Evolutionary conservation across 2,888 invertebrate species (phyloP), one percentile per base, ranked within the genome.

Genomic region (Ischnura elegans): DNA sequence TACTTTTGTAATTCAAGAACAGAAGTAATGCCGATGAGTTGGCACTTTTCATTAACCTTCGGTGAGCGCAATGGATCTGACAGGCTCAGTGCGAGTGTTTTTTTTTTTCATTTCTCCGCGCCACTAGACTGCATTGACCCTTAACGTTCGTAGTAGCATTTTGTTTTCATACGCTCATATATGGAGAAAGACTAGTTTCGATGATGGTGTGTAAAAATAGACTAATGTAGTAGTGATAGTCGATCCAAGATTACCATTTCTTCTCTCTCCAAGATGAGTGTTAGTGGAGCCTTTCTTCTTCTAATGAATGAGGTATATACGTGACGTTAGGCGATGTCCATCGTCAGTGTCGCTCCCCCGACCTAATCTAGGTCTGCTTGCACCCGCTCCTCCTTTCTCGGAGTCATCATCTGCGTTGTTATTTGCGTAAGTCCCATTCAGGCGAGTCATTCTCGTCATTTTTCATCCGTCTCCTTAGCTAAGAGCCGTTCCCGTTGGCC

Each of bases 381-480:
- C 36, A 76, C 76, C 76, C 36, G 10, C 36, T 76, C 36, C 6
- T n/a, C 6, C 66, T 21, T 29, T 21, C 66, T 29, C 29, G 5
- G 29, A 76, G 36, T 76, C 36, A 76, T 76, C 36, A 76, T 76
- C 36, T 36, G 76, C 13, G 36, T 25, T 10, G 36, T 76, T 36
- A 25, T 36, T 36, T 25, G 76, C 25, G 76, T 29, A 66, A 76
- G 76, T 36, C 36, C 29, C 36, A 76, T 76, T 76, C 36, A 10
- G n/a, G 76, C 76, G n/a, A 76, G 76, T 76, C 76, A 76, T 76
- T 76, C 76, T 0, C 36, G 76, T 36, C 29, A 76, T 76, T 76
- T 76, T 8, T 76, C 76, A 76, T 76, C 29, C 29, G 29, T 2
- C 61, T 25, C n/a, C n/a, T n/a, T n/a, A n/a, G n/a, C n/a, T n/a